Percentiles rank a stretch among this genome's conserved stretches.
These are phyloP conservation scores for Xenopus petersii DNA, from an alignment of 2,797 vertebrate genomes.

Conservation along the genomic window DNA sequence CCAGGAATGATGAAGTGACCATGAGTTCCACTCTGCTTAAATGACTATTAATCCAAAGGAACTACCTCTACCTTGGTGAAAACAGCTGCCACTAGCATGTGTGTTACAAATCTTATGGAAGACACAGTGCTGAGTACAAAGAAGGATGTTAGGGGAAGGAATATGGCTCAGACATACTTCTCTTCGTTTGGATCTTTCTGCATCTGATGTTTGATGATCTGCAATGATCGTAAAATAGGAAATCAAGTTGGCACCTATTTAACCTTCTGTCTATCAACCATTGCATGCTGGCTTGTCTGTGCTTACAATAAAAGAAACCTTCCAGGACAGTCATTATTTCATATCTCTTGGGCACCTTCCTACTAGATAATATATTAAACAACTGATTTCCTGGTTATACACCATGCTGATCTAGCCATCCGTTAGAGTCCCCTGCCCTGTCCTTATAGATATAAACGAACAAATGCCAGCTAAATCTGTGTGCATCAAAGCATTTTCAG, in stretches of 20 bases:
- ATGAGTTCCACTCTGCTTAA: conserved; percentile 49
- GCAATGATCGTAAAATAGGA: conserved; percentile 36
- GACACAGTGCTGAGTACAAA: not conserved
- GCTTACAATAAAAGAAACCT: no score
- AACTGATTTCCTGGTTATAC: no score
- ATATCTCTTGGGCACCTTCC: no score
- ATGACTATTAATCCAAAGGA: conserved; percentile 27
- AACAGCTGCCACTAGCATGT: not conserved
- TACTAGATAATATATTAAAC: no score
- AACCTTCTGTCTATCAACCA: no score
- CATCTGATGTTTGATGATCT: conserved; percentile 31
- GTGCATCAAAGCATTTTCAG: no score
- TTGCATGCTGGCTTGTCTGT: no score
- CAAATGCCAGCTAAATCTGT: no score
- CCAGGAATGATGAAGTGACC: conserved; percentile 67
- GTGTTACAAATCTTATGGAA: not conserved
- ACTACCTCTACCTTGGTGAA: conserved; percentile 6
- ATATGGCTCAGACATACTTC: conserved; percentile 46
- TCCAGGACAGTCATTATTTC: no score
- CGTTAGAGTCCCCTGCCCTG: no score
- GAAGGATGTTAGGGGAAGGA: conserved; percentile 12
- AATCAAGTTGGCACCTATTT: conserved; percentile 10
- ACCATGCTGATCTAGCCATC: no score
- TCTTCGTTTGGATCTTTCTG: conserved; percentile 5
- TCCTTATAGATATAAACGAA: no score